Evolutionary conservation across 2,888 invertebrate genomes (phyloP), one percentile per base, ranked within the genome.

Genomic region (Laspeyria flexula): DNA sequence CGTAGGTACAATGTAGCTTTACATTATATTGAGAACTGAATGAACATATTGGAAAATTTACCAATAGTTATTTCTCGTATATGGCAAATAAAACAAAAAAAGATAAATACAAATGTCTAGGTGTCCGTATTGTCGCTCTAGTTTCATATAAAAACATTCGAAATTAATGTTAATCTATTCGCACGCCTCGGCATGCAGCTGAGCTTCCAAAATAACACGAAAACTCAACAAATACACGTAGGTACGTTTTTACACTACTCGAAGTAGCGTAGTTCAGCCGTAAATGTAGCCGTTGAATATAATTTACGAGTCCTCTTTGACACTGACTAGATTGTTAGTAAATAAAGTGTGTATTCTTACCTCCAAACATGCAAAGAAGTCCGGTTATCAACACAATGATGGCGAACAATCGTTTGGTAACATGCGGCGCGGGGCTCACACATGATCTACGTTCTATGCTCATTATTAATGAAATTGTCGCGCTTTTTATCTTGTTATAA

Each of bases 331-430:
- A 29, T 65, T 67, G 61, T 71, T 66, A 61, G 65, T 76, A 75
- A 73, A 77, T 73, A 75, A 67, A 64, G 64, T 65, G 39, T 21
- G n/a, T 18, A 11, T 11, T 27, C 83, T 83, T 73, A 91, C 92
- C 90, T 81, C 86, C 91, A 47, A 88, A 83, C 45, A 90, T 68
- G 67, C 88, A 88, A 31, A 87, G 57, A 16, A 87, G 67, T 40
- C 87, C 90, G 30, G 87, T 77, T 50, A 88, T 77, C 38, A 89
- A 64, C 55, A 86, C 83, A 1, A 90, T 62, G 5, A 85, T 80
- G 0, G 84, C 78, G 58, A 84, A 84, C 16, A 90, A 72, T 1
- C 88, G 77, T 54, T 81, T 85, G 21, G 85, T 86, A 51, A 88
- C 88, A 42, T 84, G 83, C 10, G 86, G 82, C 38, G 79, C 75